A percentile compares a stretch with the other conserved stretches of the same genome.
Conservation (phyloP, 2,888 invertebrate genomes). For the Meteorus cinctellus region DNA sequence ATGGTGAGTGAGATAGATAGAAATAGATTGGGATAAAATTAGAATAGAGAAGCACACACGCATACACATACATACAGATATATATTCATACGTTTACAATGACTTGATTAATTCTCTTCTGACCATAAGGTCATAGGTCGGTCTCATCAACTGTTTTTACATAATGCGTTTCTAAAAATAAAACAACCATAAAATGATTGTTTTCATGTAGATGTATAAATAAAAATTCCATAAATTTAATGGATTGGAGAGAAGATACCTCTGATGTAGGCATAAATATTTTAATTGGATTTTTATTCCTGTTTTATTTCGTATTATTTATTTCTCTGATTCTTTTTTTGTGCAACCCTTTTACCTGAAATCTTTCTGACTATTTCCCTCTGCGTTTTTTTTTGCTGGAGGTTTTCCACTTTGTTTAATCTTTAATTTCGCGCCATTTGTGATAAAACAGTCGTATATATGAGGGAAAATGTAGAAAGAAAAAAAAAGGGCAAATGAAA, state of each 20-base stretch:
- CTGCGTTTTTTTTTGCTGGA: conserved; percentile 45
- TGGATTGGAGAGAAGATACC: too few species aligned
- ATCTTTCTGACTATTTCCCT: conserved; percentile 37
- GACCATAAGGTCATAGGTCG: conserved; percentile 45
- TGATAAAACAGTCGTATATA: conserved; percentile 57
- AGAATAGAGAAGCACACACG: conserved; percentile 63
- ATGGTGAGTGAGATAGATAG: conserved; percentile 25
- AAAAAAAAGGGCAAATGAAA: background rate
- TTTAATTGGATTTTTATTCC: background rate
- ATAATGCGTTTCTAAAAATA: background rate
- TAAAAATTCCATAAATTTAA: too few species aligned
- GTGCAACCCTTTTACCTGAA: conserved; percentile 33
- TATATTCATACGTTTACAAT: conserved; percentile 52
- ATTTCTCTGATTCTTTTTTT: conserved; percentile 19
- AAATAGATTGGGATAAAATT: conserved; percentile 66
- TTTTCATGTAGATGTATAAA: too few species aligned
- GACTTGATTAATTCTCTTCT: conserved; percentile 67
- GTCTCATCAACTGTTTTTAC: conserved; percentile 41
- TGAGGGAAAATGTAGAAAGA: background rate
- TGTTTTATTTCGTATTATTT: background rate
- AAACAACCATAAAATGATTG: too few species aligned
- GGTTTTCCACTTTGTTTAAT: conserved; percentile 69
- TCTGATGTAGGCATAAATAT: background rate
- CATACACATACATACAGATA: conserved; percentile 60
- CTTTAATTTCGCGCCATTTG: conserved; percentile 71